Base-by-base conservation (phyloP, 2,113 vertebrate genomes). In the Conger conger region DNA sequence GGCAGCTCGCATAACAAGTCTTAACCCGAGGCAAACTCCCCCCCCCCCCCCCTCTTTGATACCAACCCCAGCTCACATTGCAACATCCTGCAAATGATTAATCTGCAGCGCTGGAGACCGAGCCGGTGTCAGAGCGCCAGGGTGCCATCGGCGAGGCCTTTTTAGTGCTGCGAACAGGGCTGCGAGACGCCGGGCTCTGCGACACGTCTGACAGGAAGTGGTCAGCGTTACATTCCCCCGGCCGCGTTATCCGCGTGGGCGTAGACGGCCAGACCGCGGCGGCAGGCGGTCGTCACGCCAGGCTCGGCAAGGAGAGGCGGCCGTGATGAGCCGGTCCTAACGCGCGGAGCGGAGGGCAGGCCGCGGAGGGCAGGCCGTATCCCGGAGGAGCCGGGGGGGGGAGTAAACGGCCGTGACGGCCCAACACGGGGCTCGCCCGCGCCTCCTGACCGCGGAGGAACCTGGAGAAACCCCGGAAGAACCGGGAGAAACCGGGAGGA, bases 361-460 rank as follows among this genome's bases (percentile, higher is more conserved):
- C 85, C 13, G 53, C 83, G 86, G 90, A 90, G 90, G 91, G 91
- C 91, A 89, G 88, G 91, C 86, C 86, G 11, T 27, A 86, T 90
- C 89, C 90, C 50, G 18, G 88, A 91, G 89, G 91, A 91, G 91
- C 90, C 88, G 80, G 80, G 89, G 87, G 80, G 80, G 89, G 87
- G 87, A 89, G 88, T 90, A 91, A 91, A 90, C 86, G 90, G 87
- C 86, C 91, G 89, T 90, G 89, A 92, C 88, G 90, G 89, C 86
- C 88, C 88, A 87, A 90, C 89, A 89, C 9, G 76, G 85, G 88
- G 90, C 85, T 87, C 83, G 33, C 81, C 86, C 82, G 83, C 63
- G n/a, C 82, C 82, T 84, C 50, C 63, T 82, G 81, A 53, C 38
- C 27, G 23, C 85, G 3, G 45, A 73, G n/a, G 9, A n/a, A n/a